Base-by-base conservation (phyloP, 2,797 vertebrate species). In the Rhadinocentrus ornatus region DNA sequence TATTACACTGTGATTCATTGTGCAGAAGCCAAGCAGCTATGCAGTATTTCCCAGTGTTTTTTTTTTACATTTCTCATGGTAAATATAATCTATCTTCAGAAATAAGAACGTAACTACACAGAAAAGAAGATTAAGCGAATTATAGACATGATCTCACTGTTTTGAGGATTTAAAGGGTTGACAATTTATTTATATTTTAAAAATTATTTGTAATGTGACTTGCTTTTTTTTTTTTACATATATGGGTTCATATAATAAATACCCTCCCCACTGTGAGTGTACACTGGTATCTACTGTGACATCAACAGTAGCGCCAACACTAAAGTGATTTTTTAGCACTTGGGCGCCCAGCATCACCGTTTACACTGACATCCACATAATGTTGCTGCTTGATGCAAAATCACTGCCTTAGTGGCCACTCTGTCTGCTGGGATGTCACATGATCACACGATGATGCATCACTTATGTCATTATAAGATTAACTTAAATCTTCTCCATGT, bases 1-100 rank as follows among this genome's bases (percentile, higher is more conserved):
- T 78, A 39, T 69, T 80, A 87, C 89, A 91, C 90, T 91, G 89
- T 91, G 91, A 90, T 84, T 62, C 67, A 71, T 73, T 60, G 74
- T 31, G 61, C 69, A 27, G 26, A 80, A 86, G 84, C 78, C 69
- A 75, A 73, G 52, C 83, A 80, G 77, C 85, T 88, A 82, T 86
- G 87, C 86, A 85, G 85, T 75, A 80, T 83, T 67, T 83, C 72
- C 39, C 65, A 22, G 55, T 22, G 66, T 63, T 81, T 82, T 75
- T 54, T 79, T 69, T 85, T 88, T 80, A 72, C 71, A 62, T 71
- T 71, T 64, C 50, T 81, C 37, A 34, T 73, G 15, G 62, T 52
- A 32, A 52, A 60, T 57, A 70, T 32, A 76, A 80, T 71, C 62
- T 7, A 27, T 62, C 57, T 65, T 57, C 46, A 68, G 31, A 80